These are phyloP conservation scores for Bagarius yarrelli DNA, from an alignment of 2,113 vertebrate species.

Conservation along the genomic window DNA sequence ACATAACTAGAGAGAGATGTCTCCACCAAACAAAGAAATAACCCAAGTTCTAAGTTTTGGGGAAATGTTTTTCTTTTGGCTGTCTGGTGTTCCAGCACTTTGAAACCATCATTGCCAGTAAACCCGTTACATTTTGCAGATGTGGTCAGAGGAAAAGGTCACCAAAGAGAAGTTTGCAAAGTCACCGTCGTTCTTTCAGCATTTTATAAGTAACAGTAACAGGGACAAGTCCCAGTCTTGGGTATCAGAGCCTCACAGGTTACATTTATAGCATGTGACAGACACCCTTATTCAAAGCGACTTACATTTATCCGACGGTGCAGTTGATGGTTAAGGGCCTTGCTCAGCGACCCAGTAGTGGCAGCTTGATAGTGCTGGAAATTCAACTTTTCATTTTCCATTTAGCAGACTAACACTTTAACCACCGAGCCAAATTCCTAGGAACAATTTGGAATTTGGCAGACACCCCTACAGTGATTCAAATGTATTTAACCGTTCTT, in stretches of 20 bases:
- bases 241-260: neutral
- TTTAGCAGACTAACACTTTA: too few species aligned
- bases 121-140: slow-evolving; percentile 21
- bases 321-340: too few species aligned
- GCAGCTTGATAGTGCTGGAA: too few species aligned
- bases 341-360: too few species aligned
- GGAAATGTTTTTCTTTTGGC: neutral
- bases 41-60: neutral
- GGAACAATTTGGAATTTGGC: too few species aligned
- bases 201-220: neutral
- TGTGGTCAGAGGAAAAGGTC: slow-evolving; percentile 15
- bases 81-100: slow-evolving; percentile 19
- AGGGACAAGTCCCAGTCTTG: neutral
- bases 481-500: too few species aligned
- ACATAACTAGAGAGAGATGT: neutral
- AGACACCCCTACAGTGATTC: too few species aligned
- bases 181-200: neutral
- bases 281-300: too few species aligned
- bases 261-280: too few species aligned
- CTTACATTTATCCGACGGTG: too few species aligned
- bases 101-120: slow-evolving; percentile 32
- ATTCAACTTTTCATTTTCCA: too few species aligned
- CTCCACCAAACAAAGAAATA: slow-evolving; percentile 29
- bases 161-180: slow-evolving; percentile 16
- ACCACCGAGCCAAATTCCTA: too few species aligned